Conservation (phyloP, 2,113 vertebrate genomes). For the Kryptolebias marmoratus region DNA sequence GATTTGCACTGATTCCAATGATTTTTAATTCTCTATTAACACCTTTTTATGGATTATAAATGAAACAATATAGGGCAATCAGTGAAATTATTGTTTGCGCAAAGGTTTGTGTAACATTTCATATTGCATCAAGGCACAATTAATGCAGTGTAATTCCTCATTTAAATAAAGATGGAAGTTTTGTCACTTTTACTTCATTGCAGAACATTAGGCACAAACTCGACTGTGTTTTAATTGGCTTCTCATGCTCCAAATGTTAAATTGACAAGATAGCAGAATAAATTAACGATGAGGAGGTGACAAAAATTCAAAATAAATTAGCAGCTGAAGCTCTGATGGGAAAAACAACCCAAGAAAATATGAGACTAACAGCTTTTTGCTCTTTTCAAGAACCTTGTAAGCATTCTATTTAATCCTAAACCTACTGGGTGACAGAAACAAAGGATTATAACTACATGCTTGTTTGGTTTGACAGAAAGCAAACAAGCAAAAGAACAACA, state of each 20-base stretch:
- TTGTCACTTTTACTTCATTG: slow-evolving; percentile 19
- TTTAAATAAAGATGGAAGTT: slow-evolving; percentile 37
- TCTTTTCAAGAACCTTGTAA: slow-evolving; percentile 1
- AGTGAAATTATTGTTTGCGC: background rate
- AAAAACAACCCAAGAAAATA: slow-evolving; percentile 7
- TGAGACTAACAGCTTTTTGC: background rate
- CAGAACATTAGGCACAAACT: slow-evolving; percentile 37
- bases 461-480: background rate
- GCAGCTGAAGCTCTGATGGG: slow-evolving; percentile 7
- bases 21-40: background rate
- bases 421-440: background rate
- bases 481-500: background rate
- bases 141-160: slow-evolving; percentile 14
- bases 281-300: slow-evolving; percentile 34
- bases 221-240: slow-evolving; percentile 34
- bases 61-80: background rate
- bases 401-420: background rate
- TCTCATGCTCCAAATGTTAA: slow-evolving; percentile 35
- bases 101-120: background rate
- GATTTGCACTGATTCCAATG: background rate
- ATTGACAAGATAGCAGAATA: slow-evolving; percentile 41
- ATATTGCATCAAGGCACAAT: background rate
- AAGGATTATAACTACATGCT: background rate
- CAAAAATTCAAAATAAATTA: slow-evolving; percentile 30
- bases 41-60: background rate